phyloP scores from a whole-genome alignment of 2,888 invertebrate genomes.

The Phanerotoma sp. region DNA sequence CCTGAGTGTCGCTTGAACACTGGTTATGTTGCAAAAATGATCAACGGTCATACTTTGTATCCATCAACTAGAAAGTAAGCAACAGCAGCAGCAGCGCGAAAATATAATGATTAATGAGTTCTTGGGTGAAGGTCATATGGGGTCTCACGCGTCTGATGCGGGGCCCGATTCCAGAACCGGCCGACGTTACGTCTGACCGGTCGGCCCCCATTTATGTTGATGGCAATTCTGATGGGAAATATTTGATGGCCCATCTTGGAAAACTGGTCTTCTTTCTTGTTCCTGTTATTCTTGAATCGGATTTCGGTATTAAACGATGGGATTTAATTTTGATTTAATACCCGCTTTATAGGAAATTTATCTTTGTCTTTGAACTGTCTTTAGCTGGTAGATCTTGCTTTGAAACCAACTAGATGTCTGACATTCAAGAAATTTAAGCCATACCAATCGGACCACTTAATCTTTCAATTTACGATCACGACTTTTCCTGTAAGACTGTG shows the following conservation, averaged over 20 bases:
- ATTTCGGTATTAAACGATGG: too few relatives aligned
- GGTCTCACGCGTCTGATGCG: conserved; percentile 28
- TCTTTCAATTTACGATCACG: neutral
- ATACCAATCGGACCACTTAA: neutral
- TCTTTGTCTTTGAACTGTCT: neutral
- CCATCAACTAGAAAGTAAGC: conserved; percentile 3
- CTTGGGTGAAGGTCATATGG: conserved; percentile 22
- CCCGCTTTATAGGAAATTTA: too few relatives aligned
- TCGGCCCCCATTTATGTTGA: conserved; percentile 13
- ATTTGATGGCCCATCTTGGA: conserved; percentile 37
- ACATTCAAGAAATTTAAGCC: neutral
- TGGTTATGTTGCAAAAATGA: conserved; percentile 1
- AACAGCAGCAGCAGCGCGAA: conserved; percentile 11
- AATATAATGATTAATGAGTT: conserved; percentile 26
- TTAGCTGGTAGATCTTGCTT: conserved; percentile 1
- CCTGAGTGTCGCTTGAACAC: neutral
- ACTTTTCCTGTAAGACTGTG: conserved; percentile 1
- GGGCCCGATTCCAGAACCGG: conserved; percentile 46
- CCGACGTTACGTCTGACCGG: conserved; percentile 25
- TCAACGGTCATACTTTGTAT: conserved; percentile 19
- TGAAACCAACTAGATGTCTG: neutral
- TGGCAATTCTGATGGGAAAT: conserved; percentile 39
- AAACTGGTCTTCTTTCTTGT: conserved; percentile 38
- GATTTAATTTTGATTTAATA: too few relatives aligned
- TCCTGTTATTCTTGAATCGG: neutral